These are phyloP conservation scores for Apotomis betuletana DNA, from an alignment of 2,888 invertebrate genomes.

Conservation along the genomic window DNA sequence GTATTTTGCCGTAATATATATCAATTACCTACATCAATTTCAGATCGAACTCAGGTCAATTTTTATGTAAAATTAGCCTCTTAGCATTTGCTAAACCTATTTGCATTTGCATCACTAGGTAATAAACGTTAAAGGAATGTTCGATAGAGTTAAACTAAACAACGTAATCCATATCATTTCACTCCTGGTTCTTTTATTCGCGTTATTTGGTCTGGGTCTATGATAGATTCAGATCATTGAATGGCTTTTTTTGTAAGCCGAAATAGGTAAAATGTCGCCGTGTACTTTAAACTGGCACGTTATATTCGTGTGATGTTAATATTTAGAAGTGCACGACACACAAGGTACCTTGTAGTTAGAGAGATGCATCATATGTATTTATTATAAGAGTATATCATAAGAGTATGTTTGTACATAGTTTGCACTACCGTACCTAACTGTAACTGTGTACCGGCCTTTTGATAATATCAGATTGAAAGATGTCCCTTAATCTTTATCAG, in stretches of 20 bases:
- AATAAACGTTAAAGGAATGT: too few species aligned
- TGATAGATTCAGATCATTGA: too few species aligned
- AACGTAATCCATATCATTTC: too few species aligned
- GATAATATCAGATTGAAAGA: not conserved
- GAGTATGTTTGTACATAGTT: conserved; percentile 18
- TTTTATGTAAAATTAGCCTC: too few species aligned
- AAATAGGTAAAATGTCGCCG: not conserved
- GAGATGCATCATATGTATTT: not conserved
- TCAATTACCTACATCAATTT: too few species aligned
- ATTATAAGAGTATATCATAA: not conserved
- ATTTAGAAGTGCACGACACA: conserved; percentile 13
- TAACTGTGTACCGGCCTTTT: conserved; percentile 1
- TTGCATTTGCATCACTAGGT: too few species aligned
- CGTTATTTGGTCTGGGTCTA: too few species aligned
- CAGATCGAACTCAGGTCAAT: too few species aligned
- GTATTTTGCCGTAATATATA: too few species aligned
- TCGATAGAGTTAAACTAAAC: too few species aligned
- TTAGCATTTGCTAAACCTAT: too few species aligned
- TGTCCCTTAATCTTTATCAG: not conserved
- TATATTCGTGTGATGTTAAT: not conserved
- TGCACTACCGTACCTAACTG: conserved; percentile 5
- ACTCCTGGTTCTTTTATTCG: too few species aligned
- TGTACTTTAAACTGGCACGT: not conserved
- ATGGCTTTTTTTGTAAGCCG: not conserved
- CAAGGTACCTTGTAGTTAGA: conserved; percentile 13